Base-by-base conservation (phyloP, 2,888 invertebrate species). In the Pterobdella sp. region DNA sequence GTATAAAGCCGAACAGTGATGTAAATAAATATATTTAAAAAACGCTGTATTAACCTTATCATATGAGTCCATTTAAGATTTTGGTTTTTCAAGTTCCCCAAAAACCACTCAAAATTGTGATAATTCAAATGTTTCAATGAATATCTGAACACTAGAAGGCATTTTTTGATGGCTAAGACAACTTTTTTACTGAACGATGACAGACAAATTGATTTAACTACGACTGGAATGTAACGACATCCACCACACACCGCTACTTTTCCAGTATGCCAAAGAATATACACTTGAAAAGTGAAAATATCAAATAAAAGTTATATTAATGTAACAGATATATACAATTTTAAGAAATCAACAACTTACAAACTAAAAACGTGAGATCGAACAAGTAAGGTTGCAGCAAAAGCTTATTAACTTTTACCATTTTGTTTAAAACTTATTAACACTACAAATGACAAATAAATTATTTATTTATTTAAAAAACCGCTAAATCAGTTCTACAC, bases 241-340 rank as follows among this genome's bases (percentile, higher is more conserved):
- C 56, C 63, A 32, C 63, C 32, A n/a, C n/a, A 2, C n/a, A 71
- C n/a, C 22, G 71, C 71, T 34, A 60, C n/a, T 36, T 71, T 71
- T 31, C 71, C 63, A 63, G 63, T 71, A 32, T 52, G 60, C 71
- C 71, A 71, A 18, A 71, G 26, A 32, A 71, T 31, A 22, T 63
- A 36, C 14, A 71, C 71, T 71, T 32, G 1, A 63, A 63, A 14
- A 63, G 22, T 31, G 22, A 34, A 42, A 69, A 56, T 63, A 60
- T 0, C 35, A 68, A 26, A 34, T 68, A 68, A 42, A 68, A 26
- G 18, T n/a, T n/a, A n/a, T n/a, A n/a, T n/a, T n/a, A n/a, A n/a
- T n/a, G n/a, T n/a, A n/a, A n/a, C n/a, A n/a, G n/a, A n/a, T 29
- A 7, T 34, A 34, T 10, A 26, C 32, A 69, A 49, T 52, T 69